Conservation (phyloP, 2,113 vertebrate species). For the Pteruthius melanotis region DNA sequence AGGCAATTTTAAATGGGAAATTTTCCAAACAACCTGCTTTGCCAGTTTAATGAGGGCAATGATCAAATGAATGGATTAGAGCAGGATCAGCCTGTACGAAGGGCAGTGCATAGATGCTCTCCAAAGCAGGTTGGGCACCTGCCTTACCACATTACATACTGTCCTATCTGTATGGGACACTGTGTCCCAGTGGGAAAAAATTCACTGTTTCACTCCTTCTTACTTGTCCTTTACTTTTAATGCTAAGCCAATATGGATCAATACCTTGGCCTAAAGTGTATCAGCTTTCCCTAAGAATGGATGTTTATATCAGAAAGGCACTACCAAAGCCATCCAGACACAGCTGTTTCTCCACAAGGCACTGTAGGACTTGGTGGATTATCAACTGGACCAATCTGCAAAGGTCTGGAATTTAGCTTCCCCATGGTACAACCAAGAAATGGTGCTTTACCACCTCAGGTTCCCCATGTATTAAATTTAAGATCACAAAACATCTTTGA, state of each 20-base stretch:
- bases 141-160: background rate
- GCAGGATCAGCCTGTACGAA: accelerated
- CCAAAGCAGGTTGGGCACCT: background rate
- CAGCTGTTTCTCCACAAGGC: background rate
- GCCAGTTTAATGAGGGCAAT: background rate
- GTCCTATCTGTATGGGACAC: background rate
- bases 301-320: background rate
- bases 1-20: background rate
- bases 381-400: background rate
- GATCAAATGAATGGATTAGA: background rate
- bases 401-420: background rate
- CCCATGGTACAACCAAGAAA: background rate
- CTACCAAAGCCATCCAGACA: background rate
- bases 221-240: background rate
- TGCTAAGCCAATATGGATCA: background rate
- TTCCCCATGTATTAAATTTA: background rate
- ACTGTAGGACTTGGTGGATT: background rate
- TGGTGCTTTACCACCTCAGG: background rate
- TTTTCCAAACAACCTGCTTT: background rate
- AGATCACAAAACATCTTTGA: background rate
- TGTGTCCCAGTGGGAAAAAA: background rate
- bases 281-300: background rate
- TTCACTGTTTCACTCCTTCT: background rate
- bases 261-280: background rate
- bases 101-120: accelerated